A percentile compares a stretch with the other conserved stretches of the same genome.
Evolutionary conservation across 1,140 invertebrate genomes (phyloP).

Genomic region (Bombus breviceps): DNA sequence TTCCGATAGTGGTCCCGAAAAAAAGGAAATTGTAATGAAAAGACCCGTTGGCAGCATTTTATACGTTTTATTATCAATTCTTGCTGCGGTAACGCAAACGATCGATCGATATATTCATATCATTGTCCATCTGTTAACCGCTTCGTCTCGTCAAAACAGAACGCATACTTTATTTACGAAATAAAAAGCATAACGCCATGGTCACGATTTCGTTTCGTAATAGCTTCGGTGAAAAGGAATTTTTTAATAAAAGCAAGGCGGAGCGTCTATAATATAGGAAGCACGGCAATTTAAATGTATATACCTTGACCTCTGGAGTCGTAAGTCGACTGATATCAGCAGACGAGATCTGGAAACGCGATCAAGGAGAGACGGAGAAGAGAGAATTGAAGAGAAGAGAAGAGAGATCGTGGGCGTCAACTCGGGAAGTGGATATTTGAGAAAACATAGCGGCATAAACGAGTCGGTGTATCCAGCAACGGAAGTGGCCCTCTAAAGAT

Average conservation of each 20-base stretch:
- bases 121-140: not conserved
- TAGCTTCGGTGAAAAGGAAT: not conserved
- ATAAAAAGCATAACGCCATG: not conserved
- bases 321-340: not conserved
- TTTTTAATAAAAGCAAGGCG: slow-evolving; percentile 12
- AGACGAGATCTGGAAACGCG: not conserved
- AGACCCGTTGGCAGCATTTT: too few species aligned
- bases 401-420: slow-evolving; percentile 14
- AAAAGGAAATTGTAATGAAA: too few species aligned
- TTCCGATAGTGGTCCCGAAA: too few species aligned
- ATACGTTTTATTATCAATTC: too few species aligned
- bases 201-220: not conserved
- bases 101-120: too few species aligned
- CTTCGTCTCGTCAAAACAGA: not conserved
- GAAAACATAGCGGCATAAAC: slow-evolving; percentile 22
- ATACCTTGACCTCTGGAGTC: not conserved
- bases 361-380: too few species aligned
- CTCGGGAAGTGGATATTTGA: slow-evolving; percentile 40
- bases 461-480: not conserved
- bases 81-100: too few species aligned
- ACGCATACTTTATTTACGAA: not conserved
- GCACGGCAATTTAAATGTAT: slow-evolving; percentile 8
- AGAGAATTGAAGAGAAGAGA: too few species aligned
- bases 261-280: not conserved
- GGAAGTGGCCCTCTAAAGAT: slow-evolving; percentile 30